A percentile compares a stretch with the other conserved stretches of the same genome.
These are phyloP conservation scores for Sterrhoptilus dennistouni DNA, from an alignment of 2,113 vertebrate genomes.

Conservation along the genomic window DNA sequence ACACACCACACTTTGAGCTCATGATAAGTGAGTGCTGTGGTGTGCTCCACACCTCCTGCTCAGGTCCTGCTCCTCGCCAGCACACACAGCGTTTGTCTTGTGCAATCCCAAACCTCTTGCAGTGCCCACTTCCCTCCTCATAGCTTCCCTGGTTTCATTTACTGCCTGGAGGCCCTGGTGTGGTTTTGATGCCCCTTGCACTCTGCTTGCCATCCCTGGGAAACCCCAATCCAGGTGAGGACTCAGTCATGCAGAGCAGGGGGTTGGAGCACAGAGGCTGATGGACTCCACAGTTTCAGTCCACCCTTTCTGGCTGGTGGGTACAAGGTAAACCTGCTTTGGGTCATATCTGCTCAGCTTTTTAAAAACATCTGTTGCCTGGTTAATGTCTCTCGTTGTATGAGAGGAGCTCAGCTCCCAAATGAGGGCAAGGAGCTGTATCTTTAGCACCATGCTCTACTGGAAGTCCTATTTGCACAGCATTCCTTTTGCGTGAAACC, in stretches of 20 bases:
- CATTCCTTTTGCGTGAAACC: neutral
- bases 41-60: rapidly evolving
- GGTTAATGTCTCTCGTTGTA: rapidly evolving
- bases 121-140: neutral
- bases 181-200: neutral
- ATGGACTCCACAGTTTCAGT: neutral
- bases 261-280: neutral
- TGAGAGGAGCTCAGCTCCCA: neutral
- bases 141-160: neutral
- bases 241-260: rapidly evolving
- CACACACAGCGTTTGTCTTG: neutral
- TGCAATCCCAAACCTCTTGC: neutral
- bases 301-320: neutral
- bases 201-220: neutral
- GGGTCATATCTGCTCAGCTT: neutral
- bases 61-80: neutral
- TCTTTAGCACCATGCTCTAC: neutral
- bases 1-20: neutral
- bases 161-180: neutral
- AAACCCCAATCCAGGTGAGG: rapidly evolving
- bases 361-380: neutral
- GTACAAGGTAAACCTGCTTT: neutral
- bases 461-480: neutral
- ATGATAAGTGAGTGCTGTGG: rapidly evolving
- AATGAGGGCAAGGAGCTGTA: neutral